phyloP scores from a whole-genome alignment of 2,888 invertebrate genomes.

The Mongoloraphidia duomilia region DNA sequence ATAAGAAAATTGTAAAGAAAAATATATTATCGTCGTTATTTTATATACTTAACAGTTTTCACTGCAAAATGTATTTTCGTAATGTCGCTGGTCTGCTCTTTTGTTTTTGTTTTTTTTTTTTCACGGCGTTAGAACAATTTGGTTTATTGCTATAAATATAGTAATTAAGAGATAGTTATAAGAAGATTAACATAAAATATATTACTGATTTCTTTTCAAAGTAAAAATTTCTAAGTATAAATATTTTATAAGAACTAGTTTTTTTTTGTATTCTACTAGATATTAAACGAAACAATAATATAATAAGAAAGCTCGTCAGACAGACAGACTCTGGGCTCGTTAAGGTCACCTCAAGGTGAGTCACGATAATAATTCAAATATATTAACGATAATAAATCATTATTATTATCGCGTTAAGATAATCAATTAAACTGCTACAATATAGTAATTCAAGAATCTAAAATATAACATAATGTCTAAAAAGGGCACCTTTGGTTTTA shows the following conservation, averaged over 20 bases:
- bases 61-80: not conserved
- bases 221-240: not conserved
- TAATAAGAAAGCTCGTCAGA: conserved; percentile 43
- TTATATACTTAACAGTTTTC: too few species aligned
- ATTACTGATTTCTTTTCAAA: conserved; percentile 10
- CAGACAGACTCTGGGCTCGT: not conserved
- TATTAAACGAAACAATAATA: conserved; percentile 16
- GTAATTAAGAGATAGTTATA: conserved; percentile 18
- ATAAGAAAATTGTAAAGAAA: too few species aligned
- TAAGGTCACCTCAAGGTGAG: too few species aligned
- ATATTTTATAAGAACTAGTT: conserved; percentile 1
- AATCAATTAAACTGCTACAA: conserved; percentile 19
- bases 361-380: too few species aligned
- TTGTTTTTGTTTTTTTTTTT: not conserved
- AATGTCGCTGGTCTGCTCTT: not conserved
- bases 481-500: conserved; percentile 80
- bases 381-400: too few species aligned
- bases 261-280: not conserved
- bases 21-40: too few species aligned
- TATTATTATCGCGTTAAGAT: conserved; percentile 16
- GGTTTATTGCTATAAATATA: conserved; percentile 28
- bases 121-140: conserved; percentile 15
- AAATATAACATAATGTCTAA: conserved; percentile 43
- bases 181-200: conserved; percentile 18
- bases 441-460: not conserved